Evolutionary conservation across 35 echinoderm and acorn worm species (phyloP).

Genomic region (Apostichopus parvimensis): DNA sequence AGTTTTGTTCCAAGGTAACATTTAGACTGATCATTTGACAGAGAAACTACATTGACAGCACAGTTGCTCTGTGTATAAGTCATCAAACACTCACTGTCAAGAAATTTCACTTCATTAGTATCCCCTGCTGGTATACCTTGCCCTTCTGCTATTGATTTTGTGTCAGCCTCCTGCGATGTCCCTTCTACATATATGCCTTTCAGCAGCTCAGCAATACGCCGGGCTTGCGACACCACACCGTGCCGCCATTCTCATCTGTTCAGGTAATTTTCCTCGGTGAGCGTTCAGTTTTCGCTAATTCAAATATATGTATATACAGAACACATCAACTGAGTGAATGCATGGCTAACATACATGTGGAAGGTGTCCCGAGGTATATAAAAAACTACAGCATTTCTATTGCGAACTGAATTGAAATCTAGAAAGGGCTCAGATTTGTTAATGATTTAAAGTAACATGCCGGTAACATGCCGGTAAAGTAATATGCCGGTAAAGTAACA

Average conservation of each 20-base stretch:
- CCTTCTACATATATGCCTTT: background rate
- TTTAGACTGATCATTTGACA: background rate
- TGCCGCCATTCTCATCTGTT: background rate
- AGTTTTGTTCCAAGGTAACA: too few relatives aligned
- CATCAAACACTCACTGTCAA: slow-evolving; percentile 3
- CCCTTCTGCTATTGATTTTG: background rate
- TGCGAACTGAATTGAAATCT: too few relatives aligned
- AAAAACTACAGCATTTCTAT: too few relatives aligned
- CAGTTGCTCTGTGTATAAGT: background rate
- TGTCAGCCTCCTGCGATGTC: background rate
- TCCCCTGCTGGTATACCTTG: background rate
- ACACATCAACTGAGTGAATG: background rate
- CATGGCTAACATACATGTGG: too few relatives aligned
- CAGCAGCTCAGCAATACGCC: background rate
- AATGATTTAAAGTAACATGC: too few relatives aligned
- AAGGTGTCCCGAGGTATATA: too few relatives aligned
- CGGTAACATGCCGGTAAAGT: too few relatives aligned
- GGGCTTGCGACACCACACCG: background rate
- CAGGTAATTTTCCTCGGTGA: background rate
- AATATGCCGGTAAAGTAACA: too few relatives aligned
- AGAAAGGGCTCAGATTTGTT: too few relatives aligned
- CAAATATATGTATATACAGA: background rate
- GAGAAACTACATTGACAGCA: background rate
- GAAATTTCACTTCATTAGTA: slow-evolving; percentile 1
- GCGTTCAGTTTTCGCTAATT: background rate